phyloP scores from a whole-genome alignment of 1,140 invertebrate species.

The Babylonia areolata region DNA sequence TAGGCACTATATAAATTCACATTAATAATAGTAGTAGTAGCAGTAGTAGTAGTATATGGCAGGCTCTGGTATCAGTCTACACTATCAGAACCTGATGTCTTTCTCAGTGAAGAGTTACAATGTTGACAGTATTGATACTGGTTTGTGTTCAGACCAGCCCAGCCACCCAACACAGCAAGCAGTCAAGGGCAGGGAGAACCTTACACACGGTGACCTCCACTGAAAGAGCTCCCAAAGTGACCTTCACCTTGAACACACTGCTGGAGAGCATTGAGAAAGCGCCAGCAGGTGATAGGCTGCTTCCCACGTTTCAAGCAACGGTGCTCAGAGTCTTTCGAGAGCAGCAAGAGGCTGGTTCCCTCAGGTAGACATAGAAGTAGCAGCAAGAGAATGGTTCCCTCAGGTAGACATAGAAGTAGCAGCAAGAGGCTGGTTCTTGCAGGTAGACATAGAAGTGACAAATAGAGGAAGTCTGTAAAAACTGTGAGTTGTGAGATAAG shows the following conservation, averaged over 20 bases:
- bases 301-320: conserved; percentile 20
- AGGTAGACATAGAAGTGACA: not conserved
- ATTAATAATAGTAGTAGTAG: too few relatives aligned
- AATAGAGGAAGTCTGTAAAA: too few relatives aligned
- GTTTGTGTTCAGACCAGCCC: not conserved
- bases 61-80: too few relatives aligned
- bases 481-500: too few relatives aligned
- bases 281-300: not conserved
- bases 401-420: conserved; percentile 1
- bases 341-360: not conserved
- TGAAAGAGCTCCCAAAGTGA: not conserved
- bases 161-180: not conserved
- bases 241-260: conserved; percentile 27
- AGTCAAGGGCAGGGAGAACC: not conserved
- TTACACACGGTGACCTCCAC: conserved; percentile 1
- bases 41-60: too few relatives aligned
- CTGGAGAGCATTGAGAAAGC: conserved; percentile 11
- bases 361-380: not conserved
- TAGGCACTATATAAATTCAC: too few relatives aligned
- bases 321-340: conserved; percentile 24
- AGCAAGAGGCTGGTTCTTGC: not conserved
- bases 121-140: too few relatives aligned
- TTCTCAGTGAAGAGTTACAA: too few relatives aligned
- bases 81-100: too few relatives aligned
- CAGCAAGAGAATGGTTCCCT: not conserved